phyloP scores from a whole-genome alignment of 2,113 vertebrate genomes.

The Murina feae region DNA sequence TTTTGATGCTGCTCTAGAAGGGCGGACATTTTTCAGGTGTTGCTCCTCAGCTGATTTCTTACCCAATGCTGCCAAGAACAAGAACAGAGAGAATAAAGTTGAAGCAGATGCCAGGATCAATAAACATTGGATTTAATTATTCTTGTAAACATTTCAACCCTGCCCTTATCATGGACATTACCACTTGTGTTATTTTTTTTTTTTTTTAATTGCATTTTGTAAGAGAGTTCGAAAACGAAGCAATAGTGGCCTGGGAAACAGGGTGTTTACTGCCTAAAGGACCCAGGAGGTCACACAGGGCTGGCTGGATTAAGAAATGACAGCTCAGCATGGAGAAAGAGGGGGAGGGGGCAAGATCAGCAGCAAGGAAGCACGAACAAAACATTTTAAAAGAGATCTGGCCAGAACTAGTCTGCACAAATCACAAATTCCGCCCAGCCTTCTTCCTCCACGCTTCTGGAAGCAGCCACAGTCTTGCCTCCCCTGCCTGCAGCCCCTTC shows the following conservation, averaged over 20 bases:
- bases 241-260: background rate
- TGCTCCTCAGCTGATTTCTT: background rate
- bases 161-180: background rate
- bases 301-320: conserved; percentile 21
- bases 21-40: background rate
- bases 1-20: background rate
- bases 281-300: background rate
- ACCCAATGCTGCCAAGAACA: conserved; percentile 30
- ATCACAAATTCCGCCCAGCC: background rate
- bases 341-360: background rate
- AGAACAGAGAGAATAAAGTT: conserved; percentile 22
- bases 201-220: background rate
- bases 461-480: background rate
- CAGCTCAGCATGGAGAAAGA: conserved; percentile 14
- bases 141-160: background rate
- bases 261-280: conserved; percentile 33
- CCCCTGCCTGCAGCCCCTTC: background rate
- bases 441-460: background rate
- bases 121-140: background rate
- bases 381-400: conserved; percentile 17
- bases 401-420: background rate
- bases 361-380: conserved; percentile 9
- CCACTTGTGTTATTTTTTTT: background rate
- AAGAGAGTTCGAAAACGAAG: background rate
- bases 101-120: background rate